Percentiles rank a stretch among this genome's conserved stretches.
phyloP scores from a whole-genome alignment of 2,888 invertebrate species.

The Conus canariensis region DNA sequence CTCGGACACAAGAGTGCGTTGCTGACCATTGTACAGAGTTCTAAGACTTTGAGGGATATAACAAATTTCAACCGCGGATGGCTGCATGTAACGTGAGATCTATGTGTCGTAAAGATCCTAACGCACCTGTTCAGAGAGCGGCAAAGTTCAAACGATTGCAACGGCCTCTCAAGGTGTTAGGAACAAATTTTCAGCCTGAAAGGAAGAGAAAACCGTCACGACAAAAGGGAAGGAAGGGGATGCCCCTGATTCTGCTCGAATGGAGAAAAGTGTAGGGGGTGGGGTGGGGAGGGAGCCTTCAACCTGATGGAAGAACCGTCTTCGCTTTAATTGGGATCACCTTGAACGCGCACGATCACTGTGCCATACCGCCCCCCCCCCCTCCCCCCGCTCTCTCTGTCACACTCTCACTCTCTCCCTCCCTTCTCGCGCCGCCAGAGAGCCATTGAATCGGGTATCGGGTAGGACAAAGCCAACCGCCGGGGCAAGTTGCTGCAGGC shows the following conservation, averaged over 20 bases:
- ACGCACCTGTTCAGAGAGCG: background rate
- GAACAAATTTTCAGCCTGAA: background rate
- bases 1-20: too few relatives aligned
- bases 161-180: background rate
- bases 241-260: background rate
- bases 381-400: background rate
- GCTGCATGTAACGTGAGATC: too few relatives aligned
- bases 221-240: too few relatives aligned
- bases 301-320: background rate
- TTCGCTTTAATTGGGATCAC: background rate
- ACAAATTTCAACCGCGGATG: too few relatives aligned
- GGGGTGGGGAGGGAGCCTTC: background rate
- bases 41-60: too few relatives aligned
- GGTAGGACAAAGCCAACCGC: conserved; percentile 17
- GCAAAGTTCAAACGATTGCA: background rate
- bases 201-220: background rate
- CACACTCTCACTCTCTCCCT: background rate
- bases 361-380: background rate
- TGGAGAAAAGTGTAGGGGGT: background rate
- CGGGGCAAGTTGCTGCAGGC: background rate
- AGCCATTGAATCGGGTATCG: conserved; percentile 4
- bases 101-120: too few relatives aligned
- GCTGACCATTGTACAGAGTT: too few relatives aligned
- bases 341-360: background rate
- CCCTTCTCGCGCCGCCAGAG: background rate